phyloP scores from a whole-genome alignment of 2,113 vertebrate species.

The Brachypteracias leptosomus region DNA sequence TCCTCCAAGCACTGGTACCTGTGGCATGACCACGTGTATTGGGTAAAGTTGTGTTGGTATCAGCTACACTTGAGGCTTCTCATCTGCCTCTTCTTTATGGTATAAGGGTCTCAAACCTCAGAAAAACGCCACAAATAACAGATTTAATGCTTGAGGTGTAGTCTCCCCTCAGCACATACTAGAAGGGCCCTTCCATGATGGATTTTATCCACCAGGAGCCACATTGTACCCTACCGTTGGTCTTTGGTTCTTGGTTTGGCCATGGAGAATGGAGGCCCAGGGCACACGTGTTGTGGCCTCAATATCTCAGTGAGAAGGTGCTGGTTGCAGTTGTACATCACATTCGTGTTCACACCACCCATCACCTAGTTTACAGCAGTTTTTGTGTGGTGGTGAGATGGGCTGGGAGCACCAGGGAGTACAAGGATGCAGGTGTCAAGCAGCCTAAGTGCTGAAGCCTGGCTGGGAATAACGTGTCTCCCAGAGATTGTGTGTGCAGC shows the following conservation, averaged over 20 bases:
- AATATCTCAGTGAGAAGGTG: background rate
- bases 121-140: background rate
- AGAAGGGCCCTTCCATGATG: background rate
- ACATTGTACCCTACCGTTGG: background rate
- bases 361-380: fast-evolving
- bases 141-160: fast-evolving
- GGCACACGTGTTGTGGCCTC: fast-evolving
- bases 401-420: background rate
- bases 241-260: background rate
- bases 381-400: background rate
- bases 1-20: fast-evolving
- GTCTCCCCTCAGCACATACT: fast-evolving
- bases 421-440: background rate
- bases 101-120: background rate
- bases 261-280: background rate
- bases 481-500: background rate
- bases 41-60: background rate
- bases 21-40: fast-evolving
- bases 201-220: background rate
- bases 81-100: background rate
- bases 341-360: fast-evolving
- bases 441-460: background rate
- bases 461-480: background rate
- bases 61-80: background rate
- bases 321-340: background rate